Evolutionary conservation across 2,797 vertebrate species (phyloP), one percentile per base, ranked within the genome.

Genomic region (Bradypodion ventrale): DNA sequence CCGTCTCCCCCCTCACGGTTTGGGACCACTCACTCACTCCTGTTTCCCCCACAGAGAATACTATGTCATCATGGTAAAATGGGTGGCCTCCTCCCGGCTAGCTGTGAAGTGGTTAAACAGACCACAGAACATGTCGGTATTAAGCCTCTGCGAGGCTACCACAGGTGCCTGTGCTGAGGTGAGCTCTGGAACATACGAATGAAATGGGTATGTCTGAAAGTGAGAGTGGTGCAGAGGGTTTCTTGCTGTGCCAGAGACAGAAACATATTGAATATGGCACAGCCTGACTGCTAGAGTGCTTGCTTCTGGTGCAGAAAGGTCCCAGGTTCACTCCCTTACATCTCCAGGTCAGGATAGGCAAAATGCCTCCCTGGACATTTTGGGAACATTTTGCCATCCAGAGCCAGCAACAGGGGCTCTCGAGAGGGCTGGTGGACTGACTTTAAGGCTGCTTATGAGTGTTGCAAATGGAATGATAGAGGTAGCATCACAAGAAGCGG

Each of bases 111-210:
- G 97, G 97, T 91, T 97, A 77, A 97, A 97, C 88, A 96, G 97
- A 1, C 92, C 95, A 32, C 97, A 97, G 94, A 97, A 97, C 93
- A 93, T 97, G 85, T 97, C 97, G 8, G 90, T 96, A 82, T 93
- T 97, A 63, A 97, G 96, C 23, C 93, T 97, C 83, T 97, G 97
- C 25, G 96, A 97, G 92, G 96, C 96, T 85, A 97, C 96, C 81
- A 97, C 96, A 0, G 97, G 97, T 77, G 94, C 95, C 8, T 97
- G 97, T 90, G 94, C 94, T 29, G 97, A 97, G 97, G 97, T 97
- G 87, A 95, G 95, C 16, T 44, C 19, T 4, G 16, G 5, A 56
- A 23, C 5, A 16, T 56, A 52, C 21, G 3, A 56, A 56, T 56
- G 16, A 56, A 56, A 21, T 21, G 1, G 25, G 19, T 40, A 44